Evolutionary conservation across 2,888 invertebrate species (phyloP).

Genomic region (Julus scanicus): DNA sequence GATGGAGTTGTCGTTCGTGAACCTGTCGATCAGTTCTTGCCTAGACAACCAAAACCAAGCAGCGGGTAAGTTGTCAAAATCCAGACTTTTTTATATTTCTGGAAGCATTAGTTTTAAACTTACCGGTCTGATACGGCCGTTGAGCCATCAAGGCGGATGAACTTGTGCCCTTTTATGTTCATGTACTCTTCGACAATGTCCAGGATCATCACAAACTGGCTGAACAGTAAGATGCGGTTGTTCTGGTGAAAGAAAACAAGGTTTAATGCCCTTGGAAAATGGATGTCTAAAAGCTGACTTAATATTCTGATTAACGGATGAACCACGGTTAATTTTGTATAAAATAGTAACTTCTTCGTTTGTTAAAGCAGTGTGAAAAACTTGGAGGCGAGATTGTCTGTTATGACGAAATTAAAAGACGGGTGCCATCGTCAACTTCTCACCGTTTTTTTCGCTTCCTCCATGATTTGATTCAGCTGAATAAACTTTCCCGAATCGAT

Average conservation of each 20-base stretch:
- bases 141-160: conserved; percentile 86
- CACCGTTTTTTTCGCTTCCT: conserved; percentile 73
- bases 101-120: too few species aligned
- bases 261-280: too few species aligned
- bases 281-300: too few species aligned
- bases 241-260: too few species aligned
- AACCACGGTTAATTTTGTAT: too few species aligned
- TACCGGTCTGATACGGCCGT: conserved; percentile 72
- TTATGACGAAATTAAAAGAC: too few species aligned
- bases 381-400: too few species aligned
- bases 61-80: not conserved
- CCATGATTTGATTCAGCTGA: conserved; percentile 81
- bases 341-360: too few species aligned
- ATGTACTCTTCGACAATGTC: conserved; percentile 92
- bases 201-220: conserved; percentile 95
- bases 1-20: conserved; percentile 80
- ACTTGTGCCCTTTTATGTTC: conserved; percentile 77
- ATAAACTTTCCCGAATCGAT: conserved; percentile 87
- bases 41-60: conserved; percentile 69
- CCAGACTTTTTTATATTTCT: not conserved
- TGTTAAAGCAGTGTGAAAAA: too few species aligned
- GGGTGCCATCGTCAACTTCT: too few species aligned
- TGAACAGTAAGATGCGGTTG: conserved; percentile 86
- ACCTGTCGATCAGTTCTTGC: conserved; percentile 90
- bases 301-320: too few species aligned